phyloP scores from a whole-genome alignment of 1,140 invertebrate species.

The Eupeodes corollae region DNA sequence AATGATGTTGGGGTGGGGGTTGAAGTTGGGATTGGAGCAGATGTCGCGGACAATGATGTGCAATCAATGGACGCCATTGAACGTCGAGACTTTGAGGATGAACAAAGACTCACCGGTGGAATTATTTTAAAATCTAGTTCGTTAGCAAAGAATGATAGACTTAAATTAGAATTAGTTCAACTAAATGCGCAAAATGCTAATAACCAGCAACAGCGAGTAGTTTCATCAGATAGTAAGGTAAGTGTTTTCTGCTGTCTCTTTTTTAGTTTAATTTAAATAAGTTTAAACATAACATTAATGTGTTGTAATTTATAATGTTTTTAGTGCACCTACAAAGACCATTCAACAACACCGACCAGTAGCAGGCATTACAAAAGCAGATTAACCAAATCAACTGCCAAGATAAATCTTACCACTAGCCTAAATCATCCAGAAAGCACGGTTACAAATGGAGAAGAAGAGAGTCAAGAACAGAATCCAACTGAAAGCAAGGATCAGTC shows the following conservation, averaged over 20 bases:
- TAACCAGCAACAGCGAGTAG: conserved; percentile 11
- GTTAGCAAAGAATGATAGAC: conserved; percentile 24
- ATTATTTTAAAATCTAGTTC: conserved; percentile 27
- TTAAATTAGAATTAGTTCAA: conserved; percentile 18
- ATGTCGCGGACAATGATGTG: conserved; percentile 22
- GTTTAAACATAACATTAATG: too few relatives aligned
- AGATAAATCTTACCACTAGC: conserved; percentile 26
- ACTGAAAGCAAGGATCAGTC: neutral
- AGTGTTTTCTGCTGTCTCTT: too few relatives aligned
- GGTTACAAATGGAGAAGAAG: conserved; percentile 6
- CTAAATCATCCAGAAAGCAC: conserved; percentile 11
- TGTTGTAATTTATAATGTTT: neutral
- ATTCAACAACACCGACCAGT: conserved; percentile 30
- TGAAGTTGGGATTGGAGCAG: neutral
- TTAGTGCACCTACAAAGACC: conserved; percentile 31
- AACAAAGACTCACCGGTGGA: conserved; percentile 30
- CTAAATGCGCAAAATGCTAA: neutral
- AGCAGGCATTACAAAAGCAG: conserved; percentile 29
- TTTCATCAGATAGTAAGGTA: conserved; percentile 33
- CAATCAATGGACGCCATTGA: conserved; percentile 32
- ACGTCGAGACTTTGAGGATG: conserved; percentile 31
- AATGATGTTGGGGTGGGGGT: neutral
- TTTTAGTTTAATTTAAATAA: too few relatives aligned
- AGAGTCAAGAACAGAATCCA: neutral
- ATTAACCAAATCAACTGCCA: conserved; percentile 36